Percentiles rank a stretch among this genome's conserved stretches.
Evolutionary conservation across 1,140 invertebrate species (phyloP).

Genomic region (Coptotermes formosanus): DNA sequence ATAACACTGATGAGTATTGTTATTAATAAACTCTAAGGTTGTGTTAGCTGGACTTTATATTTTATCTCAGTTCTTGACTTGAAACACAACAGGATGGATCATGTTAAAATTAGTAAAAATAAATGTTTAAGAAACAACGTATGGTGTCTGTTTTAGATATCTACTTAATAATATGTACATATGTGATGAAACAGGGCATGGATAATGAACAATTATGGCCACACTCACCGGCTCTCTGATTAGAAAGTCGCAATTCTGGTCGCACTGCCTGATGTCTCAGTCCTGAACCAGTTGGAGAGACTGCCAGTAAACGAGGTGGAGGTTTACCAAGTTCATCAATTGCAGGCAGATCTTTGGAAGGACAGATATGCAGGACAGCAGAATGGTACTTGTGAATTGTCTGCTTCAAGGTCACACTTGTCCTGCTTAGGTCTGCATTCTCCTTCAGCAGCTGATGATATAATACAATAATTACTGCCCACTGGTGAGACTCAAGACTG

Average conservation of each 20-base stretch:
- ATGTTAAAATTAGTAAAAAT: too few species aligned
- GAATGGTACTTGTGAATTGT: conserved; percentile 58
- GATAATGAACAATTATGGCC: not conserved
- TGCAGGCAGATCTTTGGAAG: conserved; percentile 55
- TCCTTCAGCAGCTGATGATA: conserved; percentile 33
- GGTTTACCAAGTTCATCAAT: conserved; percentile 49
- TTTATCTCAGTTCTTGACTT: too few species aligned
- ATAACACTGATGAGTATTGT: too few species aligned
- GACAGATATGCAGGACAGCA: conserved; percentile 56
- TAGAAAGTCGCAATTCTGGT: conserved; percentile 49
- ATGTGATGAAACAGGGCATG: not conserved
- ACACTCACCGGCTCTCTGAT: conserved; percentile 5
- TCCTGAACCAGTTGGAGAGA: conserved; percentile 33
- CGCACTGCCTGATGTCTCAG: conserved; percentile 41
- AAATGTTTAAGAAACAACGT: too few species aligned
- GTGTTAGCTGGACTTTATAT: too few species aligned
- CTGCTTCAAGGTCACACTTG: conserved; percentile 50
- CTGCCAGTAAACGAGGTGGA: conserved; percentile 16
- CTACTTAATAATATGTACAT: not conserved
- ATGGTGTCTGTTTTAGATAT: too few species aligned
- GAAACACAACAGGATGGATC: too few species aligned
- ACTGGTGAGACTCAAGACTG: too few species aligned
- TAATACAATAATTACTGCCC: not conserved
- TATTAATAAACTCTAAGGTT: too few species aligned
- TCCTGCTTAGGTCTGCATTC: conserved; percentile 33